Percentiles rank a stretch among this genome's conserved stretches.
These are phyloP conservation scores for Chroicocephalus ridibundus DNA, from an alignment of 2,113 vertebrate genomes.

Conservation along the genomic window DNA sequence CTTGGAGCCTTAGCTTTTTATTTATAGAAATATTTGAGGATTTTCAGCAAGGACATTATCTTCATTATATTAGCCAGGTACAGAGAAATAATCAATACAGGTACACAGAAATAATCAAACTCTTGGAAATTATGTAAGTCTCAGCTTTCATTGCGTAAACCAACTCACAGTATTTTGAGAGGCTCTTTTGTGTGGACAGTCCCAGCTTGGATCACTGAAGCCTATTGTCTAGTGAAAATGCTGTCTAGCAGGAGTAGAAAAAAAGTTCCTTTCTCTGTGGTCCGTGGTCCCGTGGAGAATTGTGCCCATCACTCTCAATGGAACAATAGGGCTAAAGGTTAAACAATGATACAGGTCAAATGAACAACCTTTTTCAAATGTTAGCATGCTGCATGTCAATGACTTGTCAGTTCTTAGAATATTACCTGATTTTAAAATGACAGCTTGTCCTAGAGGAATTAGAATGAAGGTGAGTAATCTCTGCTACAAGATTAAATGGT, in stretches of 20 bases:
- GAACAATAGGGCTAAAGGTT: slow-evolving; percentile 55
- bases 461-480: slow-evolving; percentile 19
- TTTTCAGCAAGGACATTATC: not conserved
- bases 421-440: slow-evolving; percentile 49
- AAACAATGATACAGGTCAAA: slow-evolving; percentile 35
- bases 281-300: not conserved
- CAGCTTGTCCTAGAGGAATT: slow-evolving; percentile 36
- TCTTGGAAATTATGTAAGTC: not conserved
- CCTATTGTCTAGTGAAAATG: not conserved
- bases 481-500: slow-evolving; percentile 3
- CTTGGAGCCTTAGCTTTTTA: not conserved
- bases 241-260: not conserved
- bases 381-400: not conserved
- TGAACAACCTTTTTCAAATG: slow-evolving; percentile 47
- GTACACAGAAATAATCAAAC: not conserved
- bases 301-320: not conserved
- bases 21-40: not conserved
- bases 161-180: not conserved
- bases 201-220: not conserved
- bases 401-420: slow-evolving; percentile 49
- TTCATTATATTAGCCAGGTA: not conserved
- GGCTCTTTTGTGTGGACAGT: not conserved
- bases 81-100: not conserved
- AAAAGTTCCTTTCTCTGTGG: not conserved
- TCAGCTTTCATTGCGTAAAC: not conserved